These are phyloP conservation scores for Phyllostomus hastatus DNA, from an alignment of 2,113 vertebrate species.

Conservation along the genomic window DNA sequence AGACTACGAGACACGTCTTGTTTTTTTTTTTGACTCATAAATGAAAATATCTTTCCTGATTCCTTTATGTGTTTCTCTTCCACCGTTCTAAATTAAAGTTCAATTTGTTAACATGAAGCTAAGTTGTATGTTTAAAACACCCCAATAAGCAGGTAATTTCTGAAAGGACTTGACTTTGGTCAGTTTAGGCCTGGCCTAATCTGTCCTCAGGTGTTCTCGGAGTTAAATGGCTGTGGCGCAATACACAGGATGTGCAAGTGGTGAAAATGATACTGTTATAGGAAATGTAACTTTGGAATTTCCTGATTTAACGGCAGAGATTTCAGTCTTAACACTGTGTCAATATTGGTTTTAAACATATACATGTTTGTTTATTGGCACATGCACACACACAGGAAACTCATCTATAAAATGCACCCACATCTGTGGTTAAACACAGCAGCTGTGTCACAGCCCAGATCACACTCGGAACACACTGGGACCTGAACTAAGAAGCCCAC, in stretches of 20 bases:
- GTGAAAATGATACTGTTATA: background rate
- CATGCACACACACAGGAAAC: constrained; percentile 59
- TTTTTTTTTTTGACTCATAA: background rate
- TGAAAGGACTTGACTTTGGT: background rate
- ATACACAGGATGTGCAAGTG: background rate
- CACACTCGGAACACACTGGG: constrained; percentile 32
- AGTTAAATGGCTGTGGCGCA: background rate
- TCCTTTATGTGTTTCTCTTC: background rate
- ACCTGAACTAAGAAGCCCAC: constrained; percentile 63
- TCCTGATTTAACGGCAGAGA: constrained; percentile 68
- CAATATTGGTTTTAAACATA: constrained; percentile 74
- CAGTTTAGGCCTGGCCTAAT: background rate
- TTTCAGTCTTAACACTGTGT: constrained; percentile 68
- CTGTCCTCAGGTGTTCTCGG: background rate
- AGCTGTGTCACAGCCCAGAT: constrained; percentile 70
- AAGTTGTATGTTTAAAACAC: background rate
- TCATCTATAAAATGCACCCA: constrained; percentile 65
- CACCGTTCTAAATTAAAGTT: background rate
- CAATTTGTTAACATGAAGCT: background rate
- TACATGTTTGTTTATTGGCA: constrained; percentile 72
- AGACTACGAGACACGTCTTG: background rate
- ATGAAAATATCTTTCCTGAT: constrained; percentile 32
- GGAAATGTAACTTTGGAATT: constrained; percentile 62
- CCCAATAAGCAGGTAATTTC: background rate
- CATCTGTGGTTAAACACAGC: constrained; percentile 71